Evolutionary conservation across 2,888 invertebrate species (phyloP), one percentile per base, ranked within the genome.

Genomic region (Molorchus minor): DNA sequence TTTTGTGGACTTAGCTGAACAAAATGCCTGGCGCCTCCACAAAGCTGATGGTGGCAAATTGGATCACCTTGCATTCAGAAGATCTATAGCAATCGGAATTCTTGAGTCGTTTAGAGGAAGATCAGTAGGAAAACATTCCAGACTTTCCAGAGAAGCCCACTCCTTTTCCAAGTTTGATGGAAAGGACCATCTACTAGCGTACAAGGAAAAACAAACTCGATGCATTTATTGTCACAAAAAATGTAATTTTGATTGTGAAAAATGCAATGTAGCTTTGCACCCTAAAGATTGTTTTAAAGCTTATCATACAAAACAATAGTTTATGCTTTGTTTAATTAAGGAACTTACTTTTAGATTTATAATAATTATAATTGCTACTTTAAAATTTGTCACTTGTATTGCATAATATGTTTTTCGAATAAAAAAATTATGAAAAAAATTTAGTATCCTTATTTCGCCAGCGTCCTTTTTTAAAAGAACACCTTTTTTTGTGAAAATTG

Each of bases 21-120:
- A 71, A 17, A 73, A 69, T 64, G 63, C 62, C 10, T 71, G 68
- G 67, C 67, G 69, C 15, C 17, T 71, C 15, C 64, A 71, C 25
- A 20, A 54, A 55, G n/a, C 12, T 8, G 2, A 63, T 13, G 38
- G 13, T 33, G 10, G 20, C 13, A 25, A 25, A 25, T 25, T 25
- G 25, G 25, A 25, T 25, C 25, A 25, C 25, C 25, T 25, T 25
- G 25, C 25, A 3, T 25, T 25, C 25, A 25, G 25, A 25, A 25
- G 25, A 25, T 25, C 25, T 25, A 25, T 25, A 25, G 25, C 3
- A 25, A 8, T 25, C 8, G 25, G 25, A 25, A 25, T 25, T 25
- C 25, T 25, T 25, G 25, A 25, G 25, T 25, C 8, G 8, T 25
- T 25, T 25, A 25, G 25, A 58, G 56, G 19, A 25, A 25, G 3